A percentile compares a stretch with the other conserved stretches of the same genome.
Evolutionary conservation across 2,113 vertebrate genomes (phyloP).

Genomic region (Tragulus kanchil): DNA sequence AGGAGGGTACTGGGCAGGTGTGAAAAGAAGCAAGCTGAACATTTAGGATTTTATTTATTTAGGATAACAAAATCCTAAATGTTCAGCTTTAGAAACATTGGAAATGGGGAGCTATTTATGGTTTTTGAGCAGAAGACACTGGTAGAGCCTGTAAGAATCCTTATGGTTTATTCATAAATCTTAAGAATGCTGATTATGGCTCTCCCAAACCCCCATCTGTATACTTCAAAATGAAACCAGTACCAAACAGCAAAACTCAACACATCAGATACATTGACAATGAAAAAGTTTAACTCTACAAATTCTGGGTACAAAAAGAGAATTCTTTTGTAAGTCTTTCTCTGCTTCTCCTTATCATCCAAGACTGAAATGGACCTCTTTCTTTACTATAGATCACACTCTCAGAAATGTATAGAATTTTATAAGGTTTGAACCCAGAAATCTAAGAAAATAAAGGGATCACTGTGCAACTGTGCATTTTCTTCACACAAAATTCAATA

Average conservation of each 20-base stretch:
- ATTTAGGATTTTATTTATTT: neutral
- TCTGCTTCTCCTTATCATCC: neutral
- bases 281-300: neutral
- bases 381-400: neutral
- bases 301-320: neutral
- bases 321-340: neutral
- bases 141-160: neutral
- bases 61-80: too few relatives aligned
- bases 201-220: neutral
- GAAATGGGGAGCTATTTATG: neutral
- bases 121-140: neutral
- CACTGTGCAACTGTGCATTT: neutral
- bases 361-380: neutral
- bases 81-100: too few relatives aligned
- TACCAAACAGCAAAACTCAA: neutral
- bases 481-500: constrained; percentile 9
- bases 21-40: neutral
- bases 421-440: neutral
- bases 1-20: neutral
- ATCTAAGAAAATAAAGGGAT: neutral
- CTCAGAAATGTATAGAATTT: neutral
- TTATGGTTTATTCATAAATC: neutral
- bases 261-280: neutral
- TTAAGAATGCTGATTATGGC: neutral
- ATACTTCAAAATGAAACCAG: constrained; percentile 9